phyloP scores from a whole-genome alignment of 2,113 vertebrate genomes.

The Actinemys pallida region DNA sequence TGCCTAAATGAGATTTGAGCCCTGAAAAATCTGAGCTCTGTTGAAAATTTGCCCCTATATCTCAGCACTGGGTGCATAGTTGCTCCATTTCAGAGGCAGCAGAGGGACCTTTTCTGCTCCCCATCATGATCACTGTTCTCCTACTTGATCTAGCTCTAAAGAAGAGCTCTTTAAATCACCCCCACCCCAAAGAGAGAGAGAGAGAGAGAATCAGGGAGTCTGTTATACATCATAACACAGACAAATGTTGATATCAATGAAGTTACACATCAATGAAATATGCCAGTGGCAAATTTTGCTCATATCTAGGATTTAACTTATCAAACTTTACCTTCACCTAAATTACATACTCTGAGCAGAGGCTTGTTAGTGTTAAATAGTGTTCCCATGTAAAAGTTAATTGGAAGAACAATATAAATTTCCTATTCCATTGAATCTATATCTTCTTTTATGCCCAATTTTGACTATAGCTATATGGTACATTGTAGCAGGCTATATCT shows the following conservation, averaged over 20 bases:
- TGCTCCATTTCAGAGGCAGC: not conserved
- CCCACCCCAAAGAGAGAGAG: not conserved
- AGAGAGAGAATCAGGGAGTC: not conserved
- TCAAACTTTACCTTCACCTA: not conserved
- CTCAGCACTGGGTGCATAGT: not conserved
- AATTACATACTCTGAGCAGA: not conserved
- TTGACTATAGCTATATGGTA: not conserved
- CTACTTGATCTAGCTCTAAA: not conserved
- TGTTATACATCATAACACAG: not conserved
- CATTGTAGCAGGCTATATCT: not conserved
- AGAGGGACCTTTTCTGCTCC: not conserved
- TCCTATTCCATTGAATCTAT: not conserved
- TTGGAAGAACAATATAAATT: not conserved
- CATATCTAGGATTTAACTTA: not conserved
- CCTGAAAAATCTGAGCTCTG: conserved; percentile 41
- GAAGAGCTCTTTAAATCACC: not conserved
- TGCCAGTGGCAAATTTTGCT: not conserved
- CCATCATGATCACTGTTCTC: not conserved
- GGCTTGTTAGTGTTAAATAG: not conserved
- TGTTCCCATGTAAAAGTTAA: conserved; percentile 31
- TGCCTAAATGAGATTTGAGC: conserved; percentile 17
- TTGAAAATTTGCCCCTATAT: conserved; percentile 39
- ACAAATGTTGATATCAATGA: not conserved
- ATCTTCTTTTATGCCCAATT: not conserved
- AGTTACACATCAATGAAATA: not conserved